Evolutionary conservation across 2,113 vertebrate species (phyloP), one percentile per base, ranked within the genome.

Genomic region (Electrona antarctica): DNA sequence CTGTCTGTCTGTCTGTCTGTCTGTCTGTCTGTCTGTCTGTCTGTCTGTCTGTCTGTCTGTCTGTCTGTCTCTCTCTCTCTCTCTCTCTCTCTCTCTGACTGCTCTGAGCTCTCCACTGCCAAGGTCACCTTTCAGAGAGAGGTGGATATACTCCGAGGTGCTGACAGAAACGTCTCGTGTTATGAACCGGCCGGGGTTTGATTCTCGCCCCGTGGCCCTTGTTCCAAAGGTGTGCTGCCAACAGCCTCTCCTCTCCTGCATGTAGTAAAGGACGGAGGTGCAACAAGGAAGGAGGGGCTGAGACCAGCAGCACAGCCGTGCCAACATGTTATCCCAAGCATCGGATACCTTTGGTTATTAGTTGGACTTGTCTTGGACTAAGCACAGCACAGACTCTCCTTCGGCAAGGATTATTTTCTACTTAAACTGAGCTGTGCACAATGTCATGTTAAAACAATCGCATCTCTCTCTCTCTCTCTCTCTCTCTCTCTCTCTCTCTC

Each of bases 81-180:
- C 77, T 78, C 69, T 69, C 71, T 71, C 78, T 52, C 85, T 90
- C 86, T 89, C 89, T 88, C 73, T 62, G 14, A 1, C 21, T 52
- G 10, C 8, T 12, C 67, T 21, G 21, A 21, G 2, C 21, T 72
- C 75, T 66, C 81, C 75, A 60, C 47, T 74, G 82, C 81, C 90
- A 92, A 93, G 92, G 91, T 95, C 89, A 91, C 81, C 86, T 90
- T 86, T 79, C 60, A 71, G n/a, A 49, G 74, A 29, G 75, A 45
- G 59, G 45, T 51, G 51, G 68, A 64, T 67, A 63, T 71, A 48
- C 48, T 55, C 64, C 33, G 56, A 73, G 84, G 77, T 76, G 82
- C 77, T 88, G 89, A 88, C 84, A 87, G 85, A 78, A 82, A 80
- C 70, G 65, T 83, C 73, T 80, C 83, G 82, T 56, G 49, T 71